A percentile compares a stretch with the other conserved stretches of the same genome.
Evolutionary conservation across 1,140 invertebrate species (phyloP).

Genomic region (Macrocentrus cingulum): DNA sequence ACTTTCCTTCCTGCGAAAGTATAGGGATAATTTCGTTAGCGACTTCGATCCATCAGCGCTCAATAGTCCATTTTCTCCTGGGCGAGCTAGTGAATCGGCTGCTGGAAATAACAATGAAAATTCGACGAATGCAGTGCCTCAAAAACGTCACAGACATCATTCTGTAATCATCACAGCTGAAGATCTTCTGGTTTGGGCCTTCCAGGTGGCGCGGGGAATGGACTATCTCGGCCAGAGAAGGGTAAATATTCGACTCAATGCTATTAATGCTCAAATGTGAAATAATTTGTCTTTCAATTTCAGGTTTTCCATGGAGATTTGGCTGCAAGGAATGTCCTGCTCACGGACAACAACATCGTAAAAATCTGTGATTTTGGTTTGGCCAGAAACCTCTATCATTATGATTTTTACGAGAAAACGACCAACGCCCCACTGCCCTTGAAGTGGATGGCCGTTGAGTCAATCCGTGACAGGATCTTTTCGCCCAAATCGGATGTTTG

Average conservation of each 20-base stretch:
- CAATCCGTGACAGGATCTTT: conserved; percentile 75
- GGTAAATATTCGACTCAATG: too few species aligned
- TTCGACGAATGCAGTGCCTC: conserved; percentile 65
- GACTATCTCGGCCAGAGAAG: conserved; percentile 87
- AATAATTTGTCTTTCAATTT: too few species aligned
- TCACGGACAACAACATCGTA: too few species aligned
- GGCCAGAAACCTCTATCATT: too few species aligned
- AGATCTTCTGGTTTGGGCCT: conserved; percentile 88
- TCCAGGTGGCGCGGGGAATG: conserved; percentile 94
- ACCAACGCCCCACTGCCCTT: conserved; percentile 78
- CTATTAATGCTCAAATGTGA: conserved; percentile 83
- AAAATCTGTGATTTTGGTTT: too few species aligned
- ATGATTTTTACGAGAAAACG: conserved; percentile 91
- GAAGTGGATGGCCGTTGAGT: conserved; percentile 84
- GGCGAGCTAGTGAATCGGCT: conserved; percentile 74
- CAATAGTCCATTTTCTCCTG: conserved; percentile 70
- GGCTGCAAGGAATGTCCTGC: too few species aligned
- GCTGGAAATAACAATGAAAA: conserved; percentile 68
- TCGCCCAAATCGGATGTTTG: too few species aligned
- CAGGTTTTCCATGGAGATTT: too few species aligned
- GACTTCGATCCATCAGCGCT: conserved; percentile 71
- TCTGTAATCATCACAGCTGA: conserved; percentile 75
- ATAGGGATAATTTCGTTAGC: too few species aligned
- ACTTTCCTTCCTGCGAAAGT: too few species aligned
- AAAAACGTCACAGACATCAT: too few species aligned